Conservation (phyloP, 2,113 vertebrate species). For the Zingel zingel region DNA sequence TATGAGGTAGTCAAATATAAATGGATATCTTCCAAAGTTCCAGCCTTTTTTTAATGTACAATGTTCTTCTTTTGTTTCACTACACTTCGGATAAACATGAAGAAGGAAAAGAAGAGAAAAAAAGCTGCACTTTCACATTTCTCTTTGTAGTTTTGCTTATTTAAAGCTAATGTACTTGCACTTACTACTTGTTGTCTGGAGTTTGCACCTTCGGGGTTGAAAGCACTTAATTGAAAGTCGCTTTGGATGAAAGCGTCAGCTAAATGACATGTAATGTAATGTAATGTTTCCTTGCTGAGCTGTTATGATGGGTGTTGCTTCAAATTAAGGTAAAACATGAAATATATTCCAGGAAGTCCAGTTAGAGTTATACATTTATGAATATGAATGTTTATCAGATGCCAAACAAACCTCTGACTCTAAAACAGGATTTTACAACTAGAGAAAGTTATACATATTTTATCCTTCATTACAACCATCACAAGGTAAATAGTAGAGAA, state of each 20-base stretch:
- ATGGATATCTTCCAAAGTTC: background rate
- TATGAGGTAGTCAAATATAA: no score
- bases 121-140: no score
- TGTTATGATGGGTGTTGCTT: background rate
- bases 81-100: no score
- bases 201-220: no score
- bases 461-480: background rate
- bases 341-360: background rate
- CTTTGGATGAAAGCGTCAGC: no score
- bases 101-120: no score
- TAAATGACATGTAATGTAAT: no score
- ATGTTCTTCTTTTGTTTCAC: background rate
- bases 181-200: no score
- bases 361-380: background rate
- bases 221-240: no score
- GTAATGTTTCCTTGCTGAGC: background rate
- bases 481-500: background rate
- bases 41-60: background rate
- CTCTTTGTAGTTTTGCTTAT: no score
- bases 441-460: background rate
- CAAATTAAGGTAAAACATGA: background rate
- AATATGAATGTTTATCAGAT: background rate
- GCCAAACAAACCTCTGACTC: background rate
- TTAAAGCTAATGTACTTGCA: no score
- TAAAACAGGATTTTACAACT: background rate